These are phyloP conservation scores for Spea hammondii DNA, from an alignment of 2,797 vertebrate species.

Conservation along the genomic window DNA sequence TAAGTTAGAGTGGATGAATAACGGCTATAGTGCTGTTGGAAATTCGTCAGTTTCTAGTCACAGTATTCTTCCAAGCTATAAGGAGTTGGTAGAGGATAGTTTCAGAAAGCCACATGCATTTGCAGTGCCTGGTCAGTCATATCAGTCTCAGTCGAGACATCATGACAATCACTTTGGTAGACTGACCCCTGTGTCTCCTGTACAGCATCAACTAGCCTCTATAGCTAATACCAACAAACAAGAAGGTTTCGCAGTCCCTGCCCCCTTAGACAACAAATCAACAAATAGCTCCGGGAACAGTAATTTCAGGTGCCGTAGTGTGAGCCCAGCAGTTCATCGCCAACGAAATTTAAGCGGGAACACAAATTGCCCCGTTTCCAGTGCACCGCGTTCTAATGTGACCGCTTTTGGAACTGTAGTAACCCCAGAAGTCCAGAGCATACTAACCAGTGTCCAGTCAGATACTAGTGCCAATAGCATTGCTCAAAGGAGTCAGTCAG, in stretches of 20 bases:
- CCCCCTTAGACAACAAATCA: slow-evolving; percentile 90
- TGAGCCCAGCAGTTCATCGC: slow-evolving; percentile 92
- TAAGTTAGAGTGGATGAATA: slow-evolving; percentile 95
- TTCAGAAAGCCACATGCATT: slow-evolving; percentile 98
- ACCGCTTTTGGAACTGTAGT: slow-evolving; percentile 86
- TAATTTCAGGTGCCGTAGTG: slow-evolving; percentile 89
- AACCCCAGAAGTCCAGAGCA: slow-evolving; percentile 81
- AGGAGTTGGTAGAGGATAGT: slow-evolving; percentile 89
- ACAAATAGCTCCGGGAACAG: slow-evolving; percentile 64
- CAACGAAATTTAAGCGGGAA: slow-evolving; percentile 87
- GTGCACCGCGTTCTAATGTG: slow-evolving; percentile 74
- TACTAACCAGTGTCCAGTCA: slow-evolving; percentile 78
- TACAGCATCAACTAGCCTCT: slow-evolving; percentile 82
- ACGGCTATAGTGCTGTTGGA: slow-evolving; percentile 76
- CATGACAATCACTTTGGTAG: slow-evolving; percentile 85
- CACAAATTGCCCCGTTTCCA: slow-evolving; percentile 73
- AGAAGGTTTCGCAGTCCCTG: slow-evolving; percentile 95
- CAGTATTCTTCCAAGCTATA: slow-evolving; percentile 88
- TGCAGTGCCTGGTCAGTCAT: slow-evolving; percentile 89
- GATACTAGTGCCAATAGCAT: slow-evolving; percentile 80
- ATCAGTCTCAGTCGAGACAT: slow-evolving; percentile 84
- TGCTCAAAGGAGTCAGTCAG: slow-evolving; percentile 95
- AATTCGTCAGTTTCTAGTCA: slow-evolving; percentile 77
- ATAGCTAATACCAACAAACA: slow-evolving; percentile 77
- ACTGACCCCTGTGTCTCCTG: slow-evolving; percentile 90